phyloP scores from a whole-genome alignment of 2,113 vertebrate genomes.

The Leucopsar rothschildi region DNA sequence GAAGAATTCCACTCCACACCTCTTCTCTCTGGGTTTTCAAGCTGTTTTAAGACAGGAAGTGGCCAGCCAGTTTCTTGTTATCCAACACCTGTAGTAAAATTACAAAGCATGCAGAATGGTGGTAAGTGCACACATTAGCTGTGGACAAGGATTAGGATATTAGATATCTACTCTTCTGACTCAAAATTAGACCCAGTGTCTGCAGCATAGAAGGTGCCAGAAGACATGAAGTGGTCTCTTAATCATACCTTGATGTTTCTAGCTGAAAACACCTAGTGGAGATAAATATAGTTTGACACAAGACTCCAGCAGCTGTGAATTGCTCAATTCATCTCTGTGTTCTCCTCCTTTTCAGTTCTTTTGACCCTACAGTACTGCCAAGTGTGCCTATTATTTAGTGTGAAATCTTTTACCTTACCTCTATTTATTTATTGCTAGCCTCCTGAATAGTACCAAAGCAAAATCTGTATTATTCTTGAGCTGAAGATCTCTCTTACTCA shows the following conservation, averaged over 20 bases:
- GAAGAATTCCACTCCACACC: not conserved
- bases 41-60: not conserved
- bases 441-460: not conserved
- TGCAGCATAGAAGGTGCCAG: not conserved
- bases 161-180: not conserved
- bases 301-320: not conserved
- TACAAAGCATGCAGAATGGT: not conserved
- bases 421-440: not conserved
- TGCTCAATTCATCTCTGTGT: not conserved
- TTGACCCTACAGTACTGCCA: not conserved
- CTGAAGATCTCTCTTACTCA: not conserved
- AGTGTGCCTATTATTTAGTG: not conserved
- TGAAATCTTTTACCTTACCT: not conserved
- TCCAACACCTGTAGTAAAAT: not conserved
- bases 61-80: not conserved
- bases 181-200: not conserved
- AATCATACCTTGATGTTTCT: not conserved
- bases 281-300: not conserved
- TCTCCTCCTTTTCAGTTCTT: not conserved
- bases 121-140: not conserved
- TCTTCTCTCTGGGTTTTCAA: not conserved
- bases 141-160: not conserved
- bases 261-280: not conserved
- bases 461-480: not conserved
- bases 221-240: not conserved